Evolutionary conservation across 1,140 invertebrate species (phyloP), one percentile per base, ranked within the genome.

Genomic region (Trachymyrmex cornetzi): DNA sequence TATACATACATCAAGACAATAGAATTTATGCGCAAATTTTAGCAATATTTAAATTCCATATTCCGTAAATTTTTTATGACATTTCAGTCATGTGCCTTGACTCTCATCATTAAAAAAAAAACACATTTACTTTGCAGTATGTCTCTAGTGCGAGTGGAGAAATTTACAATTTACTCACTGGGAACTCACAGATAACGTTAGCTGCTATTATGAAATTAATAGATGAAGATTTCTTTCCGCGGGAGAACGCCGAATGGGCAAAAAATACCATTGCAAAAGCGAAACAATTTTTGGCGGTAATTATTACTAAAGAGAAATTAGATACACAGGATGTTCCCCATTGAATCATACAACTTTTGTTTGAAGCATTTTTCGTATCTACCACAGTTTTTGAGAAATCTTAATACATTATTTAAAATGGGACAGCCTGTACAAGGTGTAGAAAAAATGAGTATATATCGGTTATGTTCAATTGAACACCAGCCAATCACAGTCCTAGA

Each of bases 141-240:
- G 79, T 94, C 86, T 90, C 94, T 2, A 93, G 53, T 87, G 94
- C 95, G 14, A 79, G 74, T 59, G 77, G 85, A 30, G 95, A 95
- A 92, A 30, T 95, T n/a, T 87, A 63, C 19, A 95, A 95, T 87
- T 74, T 94, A 4, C 34, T 95, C 5, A 93, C 80, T 24, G 91
- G 92, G 67, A 93, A 94, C 53, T 97, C 96, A 27, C 94, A 97
- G 44, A 96, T 96, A 90, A 97, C 96, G 1, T 92, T 97, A 61
- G 96, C 97, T 3, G 96, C 97, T 0, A 96, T 98, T n/a, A 90
- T 97, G 22, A 96, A 97, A 88, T 93, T 98, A 22, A 92, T 97
- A 1, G 96, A 97, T 88, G 93, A 95, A 38, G 96, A 97, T 85
- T 87, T 97, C 11, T 87, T 98, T 19, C 97, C 97, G 0, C 92